Conservation (phyloP, 2,113 vertebrate species). For the Nannobrachium achirus region DNA sequence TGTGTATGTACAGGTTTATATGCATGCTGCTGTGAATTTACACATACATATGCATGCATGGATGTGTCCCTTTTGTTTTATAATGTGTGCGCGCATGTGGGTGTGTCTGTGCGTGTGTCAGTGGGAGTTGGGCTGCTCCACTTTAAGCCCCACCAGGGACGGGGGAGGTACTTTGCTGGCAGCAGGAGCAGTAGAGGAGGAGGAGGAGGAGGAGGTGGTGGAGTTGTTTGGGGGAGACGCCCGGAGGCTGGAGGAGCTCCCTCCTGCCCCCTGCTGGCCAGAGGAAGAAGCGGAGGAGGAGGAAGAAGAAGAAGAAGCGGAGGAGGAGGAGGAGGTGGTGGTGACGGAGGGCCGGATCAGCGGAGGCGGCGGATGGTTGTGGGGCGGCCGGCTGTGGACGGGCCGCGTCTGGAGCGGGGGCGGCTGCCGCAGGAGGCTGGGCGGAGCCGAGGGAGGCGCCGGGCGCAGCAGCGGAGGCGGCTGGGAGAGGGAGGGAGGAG, state of each 20-base stretch:
- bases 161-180: slow-evolving; percentile 80
- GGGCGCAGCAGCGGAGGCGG: slow-evolving; percentile 87
- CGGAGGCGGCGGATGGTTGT: slow-evolving; percentile 87
- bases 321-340: slow-evolving; percentile 32
- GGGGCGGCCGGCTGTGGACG: slow-evolving; percentile 82
- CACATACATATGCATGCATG: too few species aligned
- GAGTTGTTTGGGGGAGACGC: slow-evolving; percentile 66
- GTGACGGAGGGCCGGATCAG: slow-evolving; percentile 85
- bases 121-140: slow-evolving; percentile 79
- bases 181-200: slow-evolving; percentile 12
- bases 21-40: too few species aligned
- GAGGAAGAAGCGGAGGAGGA: slow-evolving; percentile 55
- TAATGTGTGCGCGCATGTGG: neutral
- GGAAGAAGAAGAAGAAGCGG: slow-evolving; percentile 6
- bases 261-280: slow-evolving; percentile 23
- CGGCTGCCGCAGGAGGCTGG: slow-evolving; percentile 86
- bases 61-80: too few species aligned
- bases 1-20: slow-evolving; percentile 8
- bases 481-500: slow-evolving; percentile 83
- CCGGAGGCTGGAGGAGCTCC: slow-evolving; percentile 56
- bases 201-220: slow-evolving; percentile 38
- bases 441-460: slow-evolving; percentile 83
- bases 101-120: slow-evolving; percentile 43
- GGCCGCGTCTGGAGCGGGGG: slow-evolving; percentile 89
- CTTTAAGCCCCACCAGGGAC: slow-evolving; percentile 79